Conservation (phyloP, 2,797 vertebrate species). For the Enteromius anoplus region DNA sequence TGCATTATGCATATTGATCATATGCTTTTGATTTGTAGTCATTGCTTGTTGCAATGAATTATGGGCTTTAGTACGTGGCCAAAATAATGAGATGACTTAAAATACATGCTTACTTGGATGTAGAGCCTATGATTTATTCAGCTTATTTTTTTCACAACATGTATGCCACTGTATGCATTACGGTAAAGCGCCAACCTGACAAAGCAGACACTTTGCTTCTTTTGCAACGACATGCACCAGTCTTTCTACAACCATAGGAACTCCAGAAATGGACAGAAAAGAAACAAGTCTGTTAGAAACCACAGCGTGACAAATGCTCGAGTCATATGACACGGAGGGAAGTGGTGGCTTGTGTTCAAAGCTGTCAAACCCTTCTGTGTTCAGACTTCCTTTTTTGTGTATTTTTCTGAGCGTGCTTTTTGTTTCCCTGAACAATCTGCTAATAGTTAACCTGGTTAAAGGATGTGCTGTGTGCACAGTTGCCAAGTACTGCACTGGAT, state of each 20-base stretch:
- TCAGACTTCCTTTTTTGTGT: constrained; percentile 43
- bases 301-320: constrained; percentile 71
- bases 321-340: constrained; percentile 58
- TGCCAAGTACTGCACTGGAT: constrained; percentile 9
- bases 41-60: not conserved
- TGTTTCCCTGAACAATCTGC: not conserved
- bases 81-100: not conserved
- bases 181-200: not conserved
- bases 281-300: constrained; percentile 64
- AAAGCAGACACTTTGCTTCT: constrained; percentile 66
- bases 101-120: not conserved
- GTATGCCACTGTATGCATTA: not conserved
- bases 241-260: constrained; percentile 62
- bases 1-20: not conserved
- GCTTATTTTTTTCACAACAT: not conserved
- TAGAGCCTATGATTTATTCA: no score
- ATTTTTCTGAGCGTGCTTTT: constrained; percentile 9
- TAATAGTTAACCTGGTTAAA: constrained; percentile 16
- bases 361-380: constrained; percentile 19
- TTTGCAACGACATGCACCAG: constrained; percentile 59
- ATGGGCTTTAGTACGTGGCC: not conserved
- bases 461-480: not conserved
- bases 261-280: constrained; percentile 33
- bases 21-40: not conserved
- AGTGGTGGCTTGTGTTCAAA: constrained; percentile 52